Conservation (phyloP, 35 echinoderm and acorn worm genomes). For the Lytechinus pictus region DNA sequence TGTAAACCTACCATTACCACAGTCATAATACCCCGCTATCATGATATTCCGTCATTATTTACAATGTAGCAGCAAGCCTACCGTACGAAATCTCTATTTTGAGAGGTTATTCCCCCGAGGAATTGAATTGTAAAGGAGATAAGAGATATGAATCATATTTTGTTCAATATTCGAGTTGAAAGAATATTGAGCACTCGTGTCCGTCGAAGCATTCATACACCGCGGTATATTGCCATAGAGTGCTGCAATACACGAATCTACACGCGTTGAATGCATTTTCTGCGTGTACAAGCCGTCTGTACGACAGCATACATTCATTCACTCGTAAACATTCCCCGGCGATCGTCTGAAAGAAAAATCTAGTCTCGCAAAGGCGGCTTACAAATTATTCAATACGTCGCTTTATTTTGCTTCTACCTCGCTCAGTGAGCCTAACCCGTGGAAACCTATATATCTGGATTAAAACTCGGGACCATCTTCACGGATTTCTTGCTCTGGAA, state of each 20-base stretch:
- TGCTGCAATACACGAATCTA: neutral
- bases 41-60: neutral
- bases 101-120: neutral
- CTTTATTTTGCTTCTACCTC: conserved; percentile 5
- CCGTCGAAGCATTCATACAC: neutral
- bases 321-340: conserved; percentile 34
- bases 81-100: neutral
- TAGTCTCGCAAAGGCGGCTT: neutral
- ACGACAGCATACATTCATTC: neutral
- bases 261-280: neutral
- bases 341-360: neutral
- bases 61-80: neutral
- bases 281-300: neutral
- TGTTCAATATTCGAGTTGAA: neutral
- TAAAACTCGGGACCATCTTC: neutral
- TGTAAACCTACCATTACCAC: neutral
- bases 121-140: neutral
- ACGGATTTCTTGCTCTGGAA: conserved; percentile 27
- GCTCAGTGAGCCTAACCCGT: neutral
- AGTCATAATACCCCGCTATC: neutral
- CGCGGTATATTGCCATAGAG: neutral
- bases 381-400: neutral
- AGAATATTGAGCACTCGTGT: neutral
- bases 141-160: neutral
- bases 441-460: conserved; percentile 35